Evolutionary conservation across 2,797 vertebrate genomes (phyloP).

Genomic region (Cyprinella venusta): DNA sequence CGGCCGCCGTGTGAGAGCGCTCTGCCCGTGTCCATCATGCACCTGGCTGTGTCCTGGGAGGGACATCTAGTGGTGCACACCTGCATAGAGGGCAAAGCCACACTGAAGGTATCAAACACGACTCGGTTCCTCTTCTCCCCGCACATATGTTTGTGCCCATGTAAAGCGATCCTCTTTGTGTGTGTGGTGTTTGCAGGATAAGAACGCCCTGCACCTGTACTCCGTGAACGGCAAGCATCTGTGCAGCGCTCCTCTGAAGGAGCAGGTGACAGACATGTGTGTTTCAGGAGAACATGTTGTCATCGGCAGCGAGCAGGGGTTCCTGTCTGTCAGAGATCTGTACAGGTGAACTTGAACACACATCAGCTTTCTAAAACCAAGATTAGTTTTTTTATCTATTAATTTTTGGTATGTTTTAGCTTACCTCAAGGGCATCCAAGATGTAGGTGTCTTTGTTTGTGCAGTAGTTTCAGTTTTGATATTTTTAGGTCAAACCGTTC

Average conservation of each 20-base stretch:
- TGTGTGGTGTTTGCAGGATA: conserved; percentile 80
- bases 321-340: conserved; percentile 91
- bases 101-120: conserved; percentile 84
- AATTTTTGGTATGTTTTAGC: too few species aligned
- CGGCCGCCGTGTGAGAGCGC: conserved; percentile 90
- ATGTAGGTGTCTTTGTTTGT: too few species aligned
- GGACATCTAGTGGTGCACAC: conserved; percentile 92
- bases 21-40: conserved; percentile 85
- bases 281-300: conserved; percentile 88
- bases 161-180: conserved; percentile 6
- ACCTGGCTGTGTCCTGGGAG: conserved; percentile 92
- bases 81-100: conserved; percentile 89
- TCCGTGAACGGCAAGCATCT: conserved; percentile 94
- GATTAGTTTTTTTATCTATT: too few species aligned
- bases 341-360: conserved; percentile 78
- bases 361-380: not conserved
- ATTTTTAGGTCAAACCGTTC: too few species aligned
- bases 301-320: conserved; percentile 91
- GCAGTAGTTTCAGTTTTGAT: too few species aligned
- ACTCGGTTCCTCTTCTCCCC: not conserved
- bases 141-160: not conserved
- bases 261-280: conserved; percentile 93
- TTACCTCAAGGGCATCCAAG: too few species aligned
- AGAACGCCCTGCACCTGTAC: conserved; percentile 92
- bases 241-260: conserved; percentile 86